phyloP scores from a whole-genome alignment of 2,888 invertebrate genomes.

The Hartigia nigra region DNA sequence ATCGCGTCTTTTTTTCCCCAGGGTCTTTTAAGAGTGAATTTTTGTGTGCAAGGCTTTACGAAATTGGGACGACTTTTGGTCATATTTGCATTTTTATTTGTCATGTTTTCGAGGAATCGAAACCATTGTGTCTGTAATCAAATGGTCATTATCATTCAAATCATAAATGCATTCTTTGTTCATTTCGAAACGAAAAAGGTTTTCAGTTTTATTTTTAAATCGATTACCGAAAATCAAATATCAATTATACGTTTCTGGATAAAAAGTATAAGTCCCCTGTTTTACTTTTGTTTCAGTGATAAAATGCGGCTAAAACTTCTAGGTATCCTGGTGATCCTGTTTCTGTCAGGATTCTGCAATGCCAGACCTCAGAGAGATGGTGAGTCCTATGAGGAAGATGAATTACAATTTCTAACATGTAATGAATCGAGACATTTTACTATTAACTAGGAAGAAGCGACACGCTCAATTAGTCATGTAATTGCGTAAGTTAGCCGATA shows the following conservation, averaged over 20 bases:
- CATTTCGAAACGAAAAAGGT: background rate
- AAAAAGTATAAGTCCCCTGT: background rate
- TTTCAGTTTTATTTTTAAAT: background rate
- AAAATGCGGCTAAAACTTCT: constrained; percentile 57
- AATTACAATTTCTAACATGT: background rate
- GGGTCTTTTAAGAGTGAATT: background rate
- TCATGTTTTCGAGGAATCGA: background rate
- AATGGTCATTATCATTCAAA: background rate
- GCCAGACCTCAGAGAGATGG: constrained; percentile 56
- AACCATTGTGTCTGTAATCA: background rate
- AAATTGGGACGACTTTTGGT: background rate
- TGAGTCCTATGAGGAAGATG: constrained; percentile 34
- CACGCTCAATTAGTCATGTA: background rate
- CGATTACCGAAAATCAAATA: background rate
- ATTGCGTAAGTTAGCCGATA: background rate
- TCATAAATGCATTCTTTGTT: background rate
- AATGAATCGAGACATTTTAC: background rate
- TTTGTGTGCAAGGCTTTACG: background rate
- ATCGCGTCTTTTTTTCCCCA: background rate
- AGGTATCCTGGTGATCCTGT: constrained; percentile 49
- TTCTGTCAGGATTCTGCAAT: constrained; percentile 49
- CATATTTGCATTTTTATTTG: background rate
- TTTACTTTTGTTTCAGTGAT: constrained; percentile 53
- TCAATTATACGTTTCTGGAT: background rate
- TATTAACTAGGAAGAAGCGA: background rate